Evolutionary conservation across 2,888 invertebrate species (phyloP).

Genomic region (Linnaemya tessellans): DNA sequence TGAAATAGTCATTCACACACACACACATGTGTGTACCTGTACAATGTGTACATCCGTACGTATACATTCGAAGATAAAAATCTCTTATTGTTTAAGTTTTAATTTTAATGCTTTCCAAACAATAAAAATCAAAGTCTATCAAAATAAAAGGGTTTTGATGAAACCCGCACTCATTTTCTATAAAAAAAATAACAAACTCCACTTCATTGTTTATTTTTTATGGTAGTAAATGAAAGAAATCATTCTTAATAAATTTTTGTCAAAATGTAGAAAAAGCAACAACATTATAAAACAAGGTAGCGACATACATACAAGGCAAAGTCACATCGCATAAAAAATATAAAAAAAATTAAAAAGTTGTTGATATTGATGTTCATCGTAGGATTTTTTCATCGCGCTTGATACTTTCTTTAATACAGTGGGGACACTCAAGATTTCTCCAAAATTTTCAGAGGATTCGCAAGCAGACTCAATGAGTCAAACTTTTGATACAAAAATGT

Average conservation of each 20-base stretch:
- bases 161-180: slow-evolving; percentile 45
- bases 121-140: slow-evolving; percentile 60
- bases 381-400: slow-evolving; percentile 52
- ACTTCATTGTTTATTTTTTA: slow-evolving; percentile 18
- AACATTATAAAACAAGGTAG: not conserved
- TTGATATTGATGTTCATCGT: slow-evolving; percentile 59
- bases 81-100: slow-evolving; percentile 25
- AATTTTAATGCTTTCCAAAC: slow-evolving; percentile 41
- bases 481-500: no score
- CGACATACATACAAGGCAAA: slow-evolving; percentile 38
- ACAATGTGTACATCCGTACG: no score
- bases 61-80: slow-evolving; percentile 51
- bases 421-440: slow-evolving; percentile 11
- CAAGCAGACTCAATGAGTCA: not conserved
- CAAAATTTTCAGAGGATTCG: not conserved
- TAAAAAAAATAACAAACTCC: slow-evolving; percentile 1
- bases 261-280: slow-evolving; percentile 13
- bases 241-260: slow-evolving; percentile 64
- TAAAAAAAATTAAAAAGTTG: slow-evolving; percentile 45
- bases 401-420: slow-evolving; percentile 10
- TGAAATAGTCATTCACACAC: not conserved
- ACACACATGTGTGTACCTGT: no score
- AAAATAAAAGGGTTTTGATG: slow-evolving; percentile 51
- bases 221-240: slow-evolving; percentile 72
- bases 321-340: slow-evolving; percentile 14